Evolutionary conservation across 1,140 invertebrate species (phyloP).

Genomic region (Grapholita molesta): DNA sequence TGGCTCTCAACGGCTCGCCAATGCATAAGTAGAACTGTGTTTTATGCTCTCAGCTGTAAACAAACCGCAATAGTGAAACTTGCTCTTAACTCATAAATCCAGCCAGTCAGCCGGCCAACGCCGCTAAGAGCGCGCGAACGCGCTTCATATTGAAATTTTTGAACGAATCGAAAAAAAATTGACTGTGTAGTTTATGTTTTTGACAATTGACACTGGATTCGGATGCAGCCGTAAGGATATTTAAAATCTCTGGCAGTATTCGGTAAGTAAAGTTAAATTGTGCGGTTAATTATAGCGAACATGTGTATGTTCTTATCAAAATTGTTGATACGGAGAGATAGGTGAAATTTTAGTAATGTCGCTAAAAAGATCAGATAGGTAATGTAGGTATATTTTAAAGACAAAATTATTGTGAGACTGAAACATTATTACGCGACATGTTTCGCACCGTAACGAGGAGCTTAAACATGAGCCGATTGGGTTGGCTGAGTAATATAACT

Average conservation of each 20-base stretch:
- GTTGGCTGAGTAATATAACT: too few relatives aligned
- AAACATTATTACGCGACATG: too few relatives aligned
- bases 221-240: background rate
- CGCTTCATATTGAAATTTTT: background rate
- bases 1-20: background rate
- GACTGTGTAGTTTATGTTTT: background rate
- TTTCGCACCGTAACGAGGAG: too few relatives aligned
- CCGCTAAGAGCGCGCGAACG: background rate
- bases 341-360: too few relatives aligned
- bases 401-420: too few relatives aligned
- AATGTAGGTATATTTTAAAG: too few relatives aligned
- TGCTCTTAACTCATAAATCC: background rate
- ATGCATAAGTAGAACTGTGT: background rate
- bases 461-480: too few relatives aligned
- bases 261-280: background rate
- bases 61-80: slow-evolving; percentile 24
- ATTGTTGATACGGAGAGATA: too few relatives aligned
- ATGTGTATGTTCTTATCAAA: too few relatives aligned
- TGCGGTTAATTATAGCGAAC: too few relatives aligned
- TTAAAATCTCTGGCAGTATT: too few relatives aligned
- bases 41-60: slow-evolving; percentile 19
- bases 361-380: too few relatives aligned
- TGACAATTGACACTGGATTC: background rate
- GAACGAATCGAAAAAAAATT: background rate
- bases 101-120: slow-evolving; percentile 13